Conservation (phyloP, 2,797 vertebrate species). For the Champsocephalus esox region DNA sequence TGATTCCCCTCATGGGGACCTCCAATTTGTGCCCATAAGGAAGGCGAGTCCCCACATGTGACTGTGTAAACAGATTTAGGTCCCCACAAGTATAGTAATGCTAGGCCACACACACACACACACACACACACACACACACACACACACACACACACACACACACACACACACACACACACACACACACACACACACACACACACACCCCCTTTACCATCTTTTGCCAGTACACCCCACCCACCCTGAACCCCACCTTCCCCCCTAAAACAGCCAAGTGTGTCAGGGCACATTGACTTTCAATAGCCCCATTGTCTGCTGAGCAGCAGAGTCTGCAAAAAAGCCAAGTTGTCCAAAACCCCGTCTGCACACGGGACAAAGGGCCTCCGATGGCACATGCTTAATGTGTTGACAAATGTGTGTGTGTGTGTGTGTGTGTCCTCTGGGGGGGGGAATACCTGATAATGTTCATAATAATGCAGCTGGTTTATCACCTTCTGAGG, state of each 20-base stretch:
- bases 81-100: too few relatives aligned
- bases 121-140: too few relatives aligned
- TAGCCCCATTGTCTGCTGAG: constrained; percentile 63
- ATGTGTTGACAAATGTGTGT: constrained; percentile 52
- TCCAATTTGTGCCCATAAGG: too few relatives aligned
- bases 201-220: neutral
- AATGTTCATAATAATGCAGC: constrained; percentile 48
- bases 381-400: constrained; percentile 53
- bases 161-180: too few relatives aligned
- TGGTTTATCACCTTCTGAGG: neutral
- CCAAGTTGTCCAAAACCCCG: constrained; percentile 27
- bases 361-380: constrained; percentile 57
- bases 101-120: too few relatives aligned
- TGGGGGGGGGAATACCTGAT: constrained; percentile 27
- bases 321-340: constrained; percentile 22
- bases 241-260: neutral
- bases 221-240: neutral
- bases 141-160: too few relatives aligned
- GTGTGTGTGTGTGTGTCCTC: constrained; percentile 13
- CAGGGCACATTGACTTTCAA: constrained; percentile 59
- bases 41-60: too few relatives aligned
- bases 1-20: too few relatives aligned
- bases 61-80: too few relatives aligned
- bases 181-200: too few relatives aligned
- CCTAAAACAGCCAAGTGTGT: constrained; percentile 42